These are phyloP conservation scores for Cryptus viduatorius DNA, from an alignment of 2,888 invertebrate genomes.

Conservation along the genomic window DNA sequence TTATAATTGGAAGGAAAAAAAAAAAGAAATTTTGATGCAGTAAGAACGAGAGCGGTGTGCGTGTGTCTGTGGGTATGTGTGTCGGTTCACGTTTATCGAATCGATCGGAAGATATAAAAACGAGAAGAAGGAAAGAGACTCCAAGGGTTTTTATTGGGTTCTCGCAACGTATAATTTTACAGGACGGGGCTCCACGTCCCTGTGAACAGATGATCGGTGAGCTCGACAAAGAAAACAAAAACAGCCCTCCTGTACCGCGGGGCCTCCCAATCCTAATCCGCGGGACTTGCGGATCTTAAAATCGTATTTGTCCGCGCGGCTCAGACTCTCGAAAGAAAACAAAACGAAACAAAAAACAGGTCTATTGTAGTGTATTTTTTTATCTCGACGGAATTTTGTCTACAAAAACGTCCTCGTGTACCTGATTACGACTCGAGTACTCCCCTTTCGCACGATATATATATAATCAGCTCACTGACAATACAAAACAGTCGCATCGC, in stretches of 20 bases:
- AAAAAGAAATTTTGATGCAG: not conserved
- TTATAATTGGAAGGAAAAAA: slow-evolving; percentile 16
- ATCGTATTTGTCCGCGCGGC: slow-evolving; percentile 11
- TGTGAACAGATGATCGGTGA: slow-evolving; percentile 59
- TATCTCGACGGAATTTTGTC: slow-evolving; percentile 56
- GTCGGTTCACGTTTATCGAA: slow-evolving; percentile 32
- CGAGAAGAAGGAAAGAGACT: slow-evolving; percentile 36
- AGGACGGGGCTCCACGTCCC: slow-evolving; percentile 62
- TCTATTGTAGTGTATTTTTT: slow-evolving; percentile 52
- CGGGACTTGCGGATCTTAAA: slow-evolving; percentile 41
- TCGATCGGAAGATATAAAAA: slow-evolving; percentile 58
- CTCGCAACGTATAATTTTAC: slow-evolving; percentile 68
- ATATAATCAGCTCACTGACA: slow-evolving; percentile 23
- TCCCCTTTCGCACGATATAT: slow-evolving; percentile 9
- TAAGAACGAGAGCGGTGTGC: slow-evolving; percentile 2
- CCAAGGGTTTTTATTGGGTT: slow-evolving; percentile 39
- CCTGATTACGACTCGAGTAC: slow-evolving; percentile 22
- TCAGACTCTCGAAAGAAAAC: slow-evolving; percentile 40
- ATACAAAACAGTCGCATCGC: slow-evolving; percentile 37
- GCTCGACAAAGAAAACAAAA: slow-evolving; percentile 52
- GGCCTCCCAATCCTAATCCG: slow-evolving; percentile 25
- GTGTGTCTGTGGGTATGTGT: not conserved
- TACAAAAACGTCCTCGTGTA: slow-evolving; percentile 13
- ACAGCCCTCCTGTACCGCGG: slow-evolving; percentile 45
- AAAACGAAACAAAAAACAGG: not conserved